Base-by-base conservation (phyloP, 23 tunicate genomes). In the Trididemnum clinides region DNA sequence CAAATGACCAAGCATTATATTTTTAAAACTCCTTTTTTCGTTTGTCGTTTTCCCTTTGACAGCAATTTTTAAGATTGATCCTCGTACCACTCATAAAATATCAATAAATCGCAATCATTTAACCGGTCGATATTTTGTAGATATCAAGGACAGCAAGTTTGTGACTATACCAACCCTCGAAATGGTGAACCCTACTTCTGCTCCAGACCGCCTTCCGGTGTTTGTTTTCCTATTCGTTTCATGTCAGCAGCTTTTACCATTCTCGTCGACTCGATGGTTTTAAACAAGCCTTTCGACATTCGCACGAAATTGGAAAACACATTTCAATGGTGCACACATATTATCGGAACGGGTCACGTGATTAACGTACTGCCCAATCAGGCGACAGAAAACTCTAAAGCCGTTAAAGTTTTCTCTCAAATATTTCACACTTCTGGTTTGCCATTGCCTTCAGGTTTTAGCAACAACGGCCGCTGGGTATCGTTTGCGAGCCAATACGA, bases 181-280 rank as follows among this genome's bases (percentile, higher is more conserved):
- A 63, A 79, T 79, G 84, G 71, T 10, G 84, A 79, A 57, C 28
- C 21, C 6, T 54, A 71, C 71, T 18, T 12, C 0, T 79, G 84
- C 29, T 5, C 51, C 32, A 30, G 23, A 79, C 84, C 84, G 0
- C 75, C 75, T n/a, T 79, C 84, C 26, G 37, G 71, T n/a, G 71
- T 32, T n/a, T 79, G 84, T 54, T 58, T 71, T 10, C 22, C 51
- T 25, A 79, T 79, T 28, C 51, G 27, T 3, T 31, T 26, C 32
- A 31, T 29, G 19, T 22, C 51, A 7, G 50, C 12, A 7, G 54
- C 54, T 15, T 44, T 44, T 44, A 15, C 12, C 15, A n/a, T n/a
- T n/a, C n/a, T n/a, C n/a, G n/a, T n/a, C n/a, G 54, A 44, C 15
- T 7, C 10, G 10, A 7, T 7, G 12, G 10, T 44, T 44, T 59